Conservation (phyloP, 1,140 invertebrate genomes). For the Neodiprion fabricii region DNA sequence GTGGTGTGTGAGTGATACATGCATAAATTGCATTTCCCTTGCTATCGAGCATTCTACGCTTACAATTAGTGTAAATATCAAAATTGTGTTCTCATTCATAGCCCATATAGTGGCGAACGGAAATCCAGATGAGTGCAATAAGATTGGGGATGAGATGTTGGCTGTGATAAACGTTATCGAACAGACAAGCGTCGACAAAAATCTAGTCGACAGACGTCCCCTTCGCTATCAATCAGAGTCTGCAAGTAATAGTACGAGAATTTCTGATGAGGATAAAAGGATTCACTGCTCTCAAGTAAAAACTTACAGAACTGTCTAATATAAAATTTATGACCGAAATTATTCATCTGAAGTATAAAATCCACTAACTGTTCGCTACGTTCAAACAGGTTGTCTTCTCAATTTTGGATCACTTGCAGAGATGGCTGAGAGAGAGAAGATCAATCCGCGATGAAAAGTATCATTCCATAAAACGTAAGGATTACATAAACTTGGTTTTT, state of each 20-base stretch:
- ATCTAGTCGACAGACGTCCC: slow-evolving; percentile 45
- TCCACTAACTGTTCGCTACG: too few relatives aligned
- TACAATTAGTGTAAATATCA: background rate
- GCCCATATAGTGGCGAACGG: slow-evolving; percentile 48
- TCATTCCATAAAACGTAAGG: slow-evolving; percentile 39
- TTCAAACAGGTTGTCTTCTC: slow-evolving; percentile 67
- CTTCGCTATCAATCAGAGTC: slow-evolving; percentile 37
- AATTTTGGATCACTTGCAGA: slow-evolving; percentile 75
- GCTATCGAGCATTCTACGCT: slow-evolving; percentile 14
- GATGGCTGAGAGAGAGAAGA: slow-evolving; percentile 73
- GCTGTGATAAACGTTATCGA: slow-evolving; percentile 47
- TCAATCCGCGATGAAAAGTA: slow-evolving; percentile 50
- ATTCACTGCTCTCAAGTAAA: slow-evolving; percentile 53
- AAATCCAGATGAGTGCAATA: slow-evolving; percentile 31
- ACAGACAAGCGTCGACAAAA: slow-evolving; percentile 42
- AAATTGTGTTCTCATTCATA: slow-evolving; percentile 18
- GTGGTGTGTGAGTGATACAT: slow-evolving; percentile 61
- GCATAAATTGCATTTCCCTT: slow-evolving; percentile 15
- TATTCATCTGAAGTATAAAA: background rate
- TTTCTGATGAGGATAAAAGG: slow-evolving; percentile 55
- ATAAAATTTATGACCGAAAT: slow-evolving; percentile 8
- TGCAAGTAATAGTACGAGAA: slow-evolving; percentile 37
- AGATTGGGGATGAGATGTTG: slow-evolving; percentile 52
- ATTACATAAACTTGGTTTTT: slow-evolving; percentile 49
- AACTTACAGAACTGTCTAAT: slow-evolving; percentile 15